Evolutionary conservation across 1,140 invertebrate genomes (phyloP), one percentile per base, ranked within the genome.

Genomic region (Euwallacea similis): DNA sequence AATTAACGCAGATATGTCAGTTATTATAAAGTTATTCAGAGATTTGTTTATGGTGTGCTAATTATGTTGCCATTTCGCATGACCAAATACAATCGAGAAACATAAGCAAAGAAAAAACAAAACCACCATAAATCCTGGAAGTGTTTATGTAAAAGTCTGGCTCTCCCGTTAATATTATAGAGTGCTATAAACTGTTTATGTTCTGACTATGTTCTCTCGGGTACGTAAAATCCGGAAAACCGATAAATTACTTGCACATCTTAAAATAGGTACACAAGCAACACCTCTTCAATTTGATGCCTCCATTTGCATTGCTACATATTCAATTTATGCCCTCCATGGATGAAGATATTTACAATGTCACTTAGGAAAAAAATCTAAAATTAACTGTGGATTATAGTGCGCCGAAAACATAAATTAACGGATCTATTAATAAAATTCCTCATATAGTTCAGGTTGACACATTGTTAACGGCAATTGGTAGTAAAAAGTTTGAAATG

Each of bases 1-100:
- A 54, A 69, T 62, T 69, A 69, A 61, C 42, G 21, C 53, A 58
- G 61, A 70, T 63, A 65, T 46, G 11, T 7, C 11, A 50, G 61
- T 64, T 59, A 63, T 46, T 70, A 70, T 50, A 50, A 50, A 50
- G 46, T 50, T 50, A 50, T 50, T 13, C 9, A 33, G 21, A 50
- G 46, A 13, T 13, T 50, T 50, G 13, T 50, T 50, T 50, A 50
- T 50, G 46, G 46, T 11, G 9, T 50, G 46, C 13, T 50, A 50
- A 50, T 50, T 50, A 50, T 50, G 46, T 50, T 13, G 46, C 9
- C 46, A 50, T 50, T 50, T 50, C 46, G 9, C 9, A 50, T 50
- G 46, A 50, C 46, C 46, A 11, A 50, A 50, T 50, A 50, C 21
- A 33, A 33, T 33, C 21, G 21, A 4, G 46, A 50, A 13, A 50